A percentile compares a stretch with the other conserved stretches of the same genome.
phyloP scores from a whole-genome alignment of 2,888 invertebrate species.

The Sphecodes monilicornis region DNA sequence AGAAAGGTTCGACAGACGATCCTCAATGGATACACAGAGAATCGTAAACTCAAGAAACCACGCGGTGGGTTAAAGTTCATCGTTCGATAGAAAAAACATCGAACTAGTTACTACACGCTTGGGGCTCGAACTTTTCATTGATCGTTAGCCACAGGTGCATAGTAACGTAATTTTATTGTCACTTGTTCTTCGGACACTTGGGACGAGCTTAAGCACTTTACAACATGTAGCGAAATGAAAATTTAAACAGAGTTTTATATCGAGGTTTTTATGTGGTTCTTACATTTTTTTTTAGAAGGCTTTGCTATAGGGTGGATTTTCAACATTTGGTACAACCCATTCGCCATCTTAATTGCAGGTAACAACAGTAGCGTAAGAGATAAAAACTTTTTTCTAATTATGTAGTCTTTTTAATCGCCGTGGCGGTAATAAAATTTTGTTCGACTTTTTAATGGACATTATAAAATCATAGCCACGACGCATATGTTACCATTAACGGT shows the following conservation, averaged over 20 bases:
- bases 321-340: neutral
- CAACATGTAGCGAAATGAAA: neutral
- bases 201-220: neutral
- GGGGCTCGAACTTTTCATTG: neutral
- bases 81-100: neutral
- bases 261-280: no score
- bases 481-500: neutral
- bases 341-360: neutral
- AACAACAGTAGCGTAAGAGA: neutral
- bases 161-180: neutral
- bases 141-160: neutral
- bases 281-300: neutral
- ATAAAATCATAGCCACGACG: neutral
- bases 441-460: neutral
- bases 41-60: neutral
- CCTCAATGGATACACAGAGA: neutral
- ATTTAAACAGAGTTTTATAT: no score
- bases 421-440: neutral
- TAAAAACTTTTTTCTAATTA: neutral
- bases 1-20: neutral
- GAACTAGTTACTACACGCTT: neutral
- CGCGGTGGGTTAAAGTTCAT: neutral
- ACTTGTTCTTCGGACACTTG: neutral
- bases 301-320: neutral
- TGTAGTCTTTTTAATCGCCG: neutral